Conservation (phyloP, 2,797 vertebrate species). For the Valencia hispanica region DNA sequence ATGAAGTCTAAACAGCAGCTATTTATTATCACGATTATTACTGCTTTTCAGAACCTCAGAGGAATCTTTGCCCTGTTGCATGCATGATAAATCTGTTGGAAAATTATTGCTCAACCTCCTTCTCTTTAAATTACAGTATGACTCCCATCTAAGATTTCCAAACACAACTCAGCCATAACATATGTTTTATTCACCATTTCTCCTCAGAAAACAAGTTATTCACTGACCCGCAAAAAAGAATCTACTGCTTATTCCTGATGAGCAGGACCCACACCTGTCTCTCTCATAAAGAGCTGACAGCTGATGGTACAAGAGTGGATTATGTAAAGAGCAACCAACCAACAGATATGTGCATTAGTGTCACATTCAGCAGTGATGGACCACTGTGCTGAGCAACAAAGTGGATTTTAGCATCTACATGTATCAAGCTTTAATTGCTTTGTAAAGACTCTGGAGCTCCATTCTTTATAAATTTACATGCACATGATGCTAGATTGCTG, state of each 20-base stretch:
- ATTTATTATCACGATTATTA: slow-evolving; percentile 54
- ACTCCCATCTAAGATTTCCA: slow-evolving; percentile 24
- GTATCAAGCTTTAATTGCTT: slow-evolving; percentile 53
- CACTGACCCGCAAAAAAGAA: slow-evolving; percentile 14
- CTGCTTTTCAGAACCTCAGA: slow-evolving; percentile 49
- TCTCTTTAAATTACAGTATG: slow-evolving; percentile 42
- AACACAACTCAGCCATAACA: slow-evolving; percentile 10
- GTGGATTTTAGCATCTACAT: slow-evolving; percentile 41
- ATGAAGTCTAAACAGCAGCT: slow-evolving; percentile 23
- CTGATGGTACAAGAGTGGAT: slow-evolving; percentile 45
- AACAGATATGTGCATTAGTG: slow-evolving; percentile 52
- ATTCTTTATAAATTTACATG: slow-evolving; percentile 44
- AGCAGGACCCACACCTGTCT: slow-evolving; percentile 23
- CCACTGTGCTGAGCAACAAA: slow-evolving; percentile 35
- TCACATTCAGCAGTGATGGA: slow-evolving; percentile 38
- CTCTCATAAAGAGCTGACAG: slow-evolving; percentile 34
- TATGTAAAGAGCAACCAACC: slow-evolving; percentile 44
- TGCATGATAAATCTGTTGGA: slow-evolving; percentile 59
- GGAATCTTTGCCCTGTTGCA: slow-evolving; percentile 51
- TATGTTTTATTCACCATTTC: slow-evolving; percentile 23
- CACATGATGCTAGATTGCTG: slow-evolving; percentile 33
- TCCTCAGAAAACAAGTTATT: slow-evolving; percentile 20
- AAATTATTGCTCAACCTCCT: slow-evolving; percentile 49
- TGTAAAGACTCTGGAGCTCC: slow-evolving; percentile 32
- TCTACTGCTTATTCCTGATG: slow-evolving; percentile 5